A percentile compares a stretch with the other conserved stretches of the same genome.
These are phyloP conservation scores for Molothrus aeneus DNA, from an alignment of 2,797 vertebrate species.

Conservation along the genomic window DNA sequence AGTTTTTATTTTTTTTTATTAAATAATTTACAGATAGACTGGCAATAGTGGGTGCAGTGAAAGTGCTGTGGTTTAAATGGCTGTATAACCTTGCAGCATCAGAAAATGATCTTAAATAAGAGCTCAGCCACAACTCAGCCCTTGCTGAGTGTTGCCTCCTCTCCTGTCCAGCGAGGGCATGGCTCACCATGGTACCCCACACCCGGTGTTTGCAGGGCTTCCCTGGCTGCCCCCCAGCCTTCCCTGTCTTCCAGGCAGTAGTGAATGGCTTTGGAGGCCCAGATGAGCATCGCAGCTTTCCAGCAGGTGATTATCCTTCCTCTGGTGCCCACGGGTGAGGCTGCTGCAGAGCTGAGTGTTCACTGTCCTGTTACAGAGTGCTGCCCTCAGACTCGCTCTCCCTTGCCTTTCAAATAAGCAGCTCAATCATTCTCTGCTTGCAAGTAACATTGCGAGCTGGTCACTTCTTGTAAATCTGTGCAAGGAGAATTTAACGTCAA, in stretches of 20 bases:
- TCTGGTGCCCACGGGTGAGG: background rate
- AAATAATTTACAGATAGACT: conserved; percentile 18
- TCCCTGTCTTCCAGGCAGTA: background rate
- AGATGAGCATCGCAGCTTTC: background rate
- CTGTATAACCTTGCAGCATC: background rate
- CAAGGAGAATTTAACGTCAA: background rate
- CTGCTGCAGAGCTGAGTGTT: background rate
- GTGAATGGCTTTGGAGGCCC: background rate
- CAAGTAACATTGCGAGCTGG: background rate
- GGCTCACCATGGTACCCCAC: rapidly evolving
- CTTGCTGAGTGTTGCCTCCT: background rate
- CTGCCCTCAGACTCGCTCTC: background rate
- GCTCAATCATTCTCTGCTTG: background rate
- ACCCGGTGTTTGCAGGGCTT: background rate
- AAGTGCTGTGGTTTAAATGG: background rate
- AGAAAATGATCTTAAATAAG: background rate
- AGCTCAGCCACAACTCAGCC: background rate
- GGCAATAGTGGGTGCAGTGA: background rate
- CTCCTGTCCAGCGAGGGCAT: rapidly evolving
- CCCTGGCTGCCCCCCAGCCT: background rate
- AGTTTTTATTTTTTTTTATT: background rate
- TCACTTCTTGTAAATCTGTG: conserved; percentile 4
- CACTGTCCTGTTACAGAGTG: background rate
- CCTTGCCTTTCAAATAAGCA: background rate
- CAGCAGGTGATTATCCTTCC: background rate